These are phyloP conservation scores for Zapus hudsonius DNA, from an alignment of 2,113 vertebrate genomes.

Conservation along the genomic window DNA sequence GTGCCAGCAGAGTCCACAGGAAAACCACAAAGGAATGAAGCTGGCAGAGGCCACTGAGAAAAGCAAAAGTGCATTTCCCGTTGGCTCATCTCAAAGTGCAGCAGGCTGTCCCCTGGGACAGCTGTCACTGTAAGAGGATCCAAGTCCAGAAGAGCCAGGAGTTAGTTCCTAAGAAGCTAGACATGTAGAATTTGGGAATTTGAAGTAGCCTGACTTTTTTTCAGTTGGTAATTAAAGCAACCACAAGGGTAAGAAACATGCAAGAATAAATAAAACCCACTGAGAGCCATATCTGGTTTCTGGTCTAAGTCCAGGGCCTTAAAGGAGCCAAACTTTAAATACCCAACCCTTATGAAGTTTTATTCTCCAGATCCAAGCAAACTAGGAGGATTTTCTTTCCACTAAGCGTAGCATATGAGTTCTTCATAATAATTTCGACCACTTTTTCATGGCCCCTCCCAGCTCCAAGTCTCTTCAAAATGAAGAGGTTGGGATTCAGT, in stretches of 20 bases:
- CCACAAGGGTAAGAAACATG: background rate
- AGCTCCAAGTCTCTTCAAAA: background rate
- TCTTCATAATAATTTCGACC: background rate
- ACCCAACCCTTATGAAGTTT: background rate
- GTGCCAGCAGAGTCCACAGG: too few relatives aligned
- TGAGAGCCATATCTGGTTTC: background rate
- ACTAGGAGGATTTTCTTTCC: background rate
- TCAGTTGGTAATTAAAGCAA: background rate
- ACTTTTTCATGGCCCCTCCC: background rate
- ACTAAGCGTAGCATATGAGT: background rate
- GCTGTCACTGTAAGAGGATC: background rate
- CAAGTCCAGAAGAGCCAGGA: background rate
- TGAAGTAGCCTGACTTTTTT: slow-evolving; percentile 24
- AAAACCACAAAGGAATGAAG: too few relatives aligned
- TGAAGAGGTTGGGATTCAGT: too few relatives aligned
- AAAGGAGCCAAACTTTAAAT: background rate
- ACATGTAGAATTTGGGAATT: background rate
- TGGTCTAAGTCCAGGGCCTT: background rate
- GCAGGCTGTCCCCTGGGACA: background rate
- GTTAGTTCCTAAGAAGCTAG: background rate
- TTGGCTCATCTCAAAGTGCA: background rate
- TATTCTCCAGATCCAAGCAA: background rate
- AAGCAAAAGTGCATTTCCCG: background rate
- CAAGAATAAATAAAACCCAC: background rate
- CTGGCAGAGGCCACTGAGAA: too few relatives aligned